Base-by-base conservation (phyloP, 2,888 invertebrate genomes). In the Suillia variegata region DNA sequence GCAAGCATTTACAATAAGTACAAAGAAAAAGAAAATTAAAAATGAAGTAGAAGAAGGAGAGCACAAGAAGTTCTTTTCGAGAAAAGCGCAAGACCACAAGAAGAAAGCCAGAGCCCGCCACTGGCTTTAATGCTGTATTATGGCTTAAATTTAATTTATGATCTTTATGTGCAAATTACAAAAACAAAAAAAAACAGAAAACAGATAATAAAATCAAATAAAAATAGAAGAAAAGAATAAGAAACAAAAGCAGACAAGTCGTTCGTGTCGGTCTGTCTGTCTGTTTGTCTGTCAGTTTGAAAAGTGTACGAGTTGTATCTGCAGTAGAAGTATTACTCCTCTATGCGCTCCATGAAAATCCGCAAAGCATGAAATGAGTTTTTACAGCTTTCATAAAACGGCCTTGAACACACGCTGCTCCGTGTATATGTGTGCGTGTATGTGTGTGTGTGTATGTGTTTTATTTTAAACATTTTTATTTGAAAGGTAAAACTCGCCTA, bases 301-400 rank as follows among this genome's bases (percentile, higher is more conserved):
- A n/a, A n/a, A n/a, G n/a, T n/a, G n/a, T n/a, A n/a, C n/a, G n/a
- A n/a, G n/a, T 17, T 33, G 26, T 33, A 15, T 17, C n/a, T 54
- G 47, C 54, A 24, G 15, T 21, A 22, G n/a, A n/a, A n/a, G n/a
- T n/a, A n/a, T n/a, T n/a, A n/a, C n/a, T n/a, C n/a, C n/a, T n/a
- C n/a, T n/a, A n/a, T n/a, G n/a, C n/a, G n/a, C n/a, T 22, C 12
- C 24, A 45, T 49, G 71, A 74, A 74, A n/a, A 74, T 74, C 70
- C 75, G 72, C 69, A 69, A 65, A 68, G 74, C 75, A 74, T 76
- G 71, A 75, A 76, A 76, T 74, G 70, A 69, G 70, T 70, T 71
- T 73, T 75, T 71, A 75, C 68, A 71, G 73, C 73, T 70, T 71
- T 74, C 70, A 74, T 71, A 74, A 75, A 75, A 70, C 68, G 75